A percentile compares a stretch with the other conserved stretches of the same genome.
Evolutionary conservation across 2,113 vertebrate species (phyloP).

Genomic region (Dissostichus mawsoni): DNA sequence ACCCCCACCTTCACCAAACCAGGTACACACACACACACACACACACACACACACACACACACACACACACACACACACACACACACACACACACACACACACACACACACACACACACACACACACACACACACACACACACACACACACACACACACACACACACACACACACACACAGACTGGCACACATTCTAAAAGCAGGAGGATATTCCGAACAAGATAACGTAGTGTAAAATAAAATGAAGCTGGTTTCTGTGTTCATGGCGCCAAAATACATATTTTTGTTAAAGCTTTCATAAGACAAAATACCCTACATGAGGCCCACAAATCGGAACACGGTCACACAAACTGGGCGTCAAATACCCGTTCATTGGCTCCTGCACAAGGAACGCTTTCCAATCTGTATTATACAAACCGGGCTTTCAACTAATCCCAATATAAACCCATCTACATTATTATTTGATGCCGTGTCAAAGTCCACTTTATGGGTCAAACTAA

Average conservation of each 20-base stretch:
- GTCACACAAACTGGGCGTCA: no score
- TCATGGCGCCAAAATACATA: neutral
- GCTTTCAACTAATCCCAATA: no score
- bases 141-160: no score
- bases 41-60: conserved; percentile 14
- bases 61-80: conserved; percentile 3
- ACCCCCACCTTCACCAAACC: conserved; percentile 34
- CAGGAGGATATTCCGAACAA: conserved; percentile 6
- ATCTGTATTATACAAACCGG: no score
- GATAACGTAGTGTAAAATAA: neutral
- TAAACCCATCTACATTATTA: no score
- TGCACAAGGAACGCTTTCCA: no score
- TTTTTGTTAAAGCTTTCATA: neutral
- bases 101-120: conserved; percentile 1
- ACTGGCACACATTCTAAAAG: neutral
- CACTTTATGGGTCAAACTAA: no score
- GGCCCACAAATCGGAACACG: neutral
- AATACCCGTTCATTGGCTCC: no score
- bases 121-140: no score
- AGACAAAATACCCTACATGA: neutral
- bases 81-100: neutral
- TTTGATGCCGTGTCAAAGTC: no score
- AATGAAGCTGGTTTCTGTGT: neutral
- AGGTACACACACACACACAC: conserved; percentile 23
- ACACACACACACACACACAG: neutral